phyloP scores from a whole-genome alignment of 92 coral and sea anemone species.

The Bergia sp. region DNA sequence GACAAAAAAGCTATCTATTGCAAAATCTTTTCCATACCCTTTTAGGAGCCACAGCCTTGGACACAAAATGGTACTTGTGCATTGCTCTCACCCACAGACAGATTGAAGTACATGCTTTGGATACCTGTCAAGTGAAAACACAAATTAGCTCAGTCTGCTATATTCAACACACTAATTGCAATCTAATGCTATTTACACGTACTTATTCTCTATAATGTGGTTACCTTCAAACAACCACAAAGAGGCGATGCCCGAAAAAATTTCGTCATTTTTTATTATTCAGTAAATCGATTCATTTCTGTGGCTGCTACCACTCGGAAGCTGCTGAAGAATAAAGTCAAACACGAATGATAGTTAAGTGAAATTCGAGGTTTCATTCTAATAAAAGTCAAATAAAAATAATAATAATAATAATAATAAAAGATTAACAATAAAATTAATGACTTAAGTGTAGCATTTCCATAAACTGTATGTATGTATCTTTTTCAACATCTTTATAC shows the following conservation, averaged over 20 bases:
- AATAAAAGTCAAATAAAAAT: too few species aligned
- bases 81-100: conserved; percentile 97
- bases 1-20: neutral
- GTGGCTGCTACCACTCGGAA: neutral
- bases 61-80: conserved; percentile 98
- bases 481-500: too few species aligned
- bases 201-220: neutral
- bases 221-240: neutral
- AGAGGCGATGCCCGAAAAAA: neutral
- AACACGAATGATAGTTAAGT: too few species aligned
- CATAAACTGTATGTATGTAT: too few species aligned
- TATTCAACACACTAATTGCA: neutral
- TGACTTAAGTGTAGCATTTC: too few species aligned
- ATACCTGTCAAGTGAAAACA: conserved; percentile 64
- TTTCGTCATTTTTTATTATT: too few species aligned
- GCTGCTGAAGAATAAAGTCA: neutral
- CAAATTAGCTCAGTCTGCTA: neutral
- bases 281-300: neutral
- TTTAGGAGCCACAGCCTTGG: conserved; percentile 97
- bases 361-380: too few species aligned
- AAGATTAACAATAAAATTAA: too few species aligned
- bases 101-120: conserved; percentile 98
- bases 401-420: too few species aligned
- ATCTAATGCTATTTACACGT: neutral
- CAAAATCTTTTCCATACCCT: conserved; percentile 57